A percentile compares a stretch with the other conserved stretches of the same genome.
Evolutionary conservation across 2,888 invertebrate species (phyloP).

Genomic region (Clepsis dumicolana): DNA sequence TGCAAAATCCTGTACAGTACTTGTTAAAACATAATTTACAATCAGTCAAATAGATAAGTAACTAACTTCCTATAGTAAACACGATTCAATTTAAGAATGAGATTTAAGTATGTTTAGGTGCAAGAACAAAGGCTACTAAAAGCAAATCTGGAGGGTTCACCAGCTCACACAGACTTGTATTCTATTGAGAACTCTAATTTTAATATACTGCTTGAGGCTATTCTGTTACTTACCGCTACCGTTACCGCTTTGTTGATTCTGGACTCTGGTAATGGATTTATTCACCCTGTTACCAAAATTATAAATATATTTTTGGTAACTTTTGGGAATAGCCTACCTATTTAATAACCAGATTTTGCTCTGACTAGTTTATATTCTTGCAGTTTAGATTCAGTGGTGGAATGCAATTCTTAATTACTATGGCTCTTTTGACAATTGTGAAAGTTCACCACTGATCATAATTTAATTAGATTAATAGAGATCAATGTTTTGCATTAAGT

Average conservation of each 20-base stretch:
- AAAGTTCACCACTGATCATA: background rate
- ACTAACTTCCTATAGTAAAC: conserved; percentile 1
- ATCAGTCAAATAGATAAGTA: background rate
- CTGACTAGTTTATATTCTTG: background rate
- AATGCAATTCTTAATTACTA: background rate
- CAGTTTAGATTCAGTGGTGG: conserved; percentile 43
- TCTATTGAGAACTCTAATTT: too few relatives aligned
- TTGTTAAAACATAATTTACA: background rate
- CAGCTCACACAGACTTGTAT: background rate
- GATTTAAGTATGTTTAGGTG: conserved; percentile 17
- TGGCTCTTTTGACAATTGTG: background rate
- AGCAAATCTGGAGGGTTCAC: background rate
- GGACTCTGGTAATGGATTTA: too few relatives aligned
- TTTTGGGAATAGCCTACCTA: too few relatives aligned
- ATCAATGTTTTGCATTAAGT: conserved; percentile 20
- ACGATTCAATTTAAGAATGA: conserved; percentile 2
- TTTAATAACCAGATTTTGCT: background rate
- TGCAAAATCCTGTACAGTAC: background rate
- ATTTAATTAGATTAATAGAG: background rate
- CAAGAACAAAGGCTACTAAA: background rate
- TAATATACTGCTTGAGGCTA: too few relatives aligned
- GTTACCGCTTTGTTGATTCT: too few relatives aligned
- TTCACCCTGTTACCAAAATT: too few relatives aligned
- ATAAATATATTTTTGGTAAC: too few relatives aligned
- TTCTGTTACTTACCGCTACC: too few relatives aligned